Evolutionary conservation across 2,888 invertebrate genomes (phyloP).

Genomic region (Dasypolia templi): DNA sequence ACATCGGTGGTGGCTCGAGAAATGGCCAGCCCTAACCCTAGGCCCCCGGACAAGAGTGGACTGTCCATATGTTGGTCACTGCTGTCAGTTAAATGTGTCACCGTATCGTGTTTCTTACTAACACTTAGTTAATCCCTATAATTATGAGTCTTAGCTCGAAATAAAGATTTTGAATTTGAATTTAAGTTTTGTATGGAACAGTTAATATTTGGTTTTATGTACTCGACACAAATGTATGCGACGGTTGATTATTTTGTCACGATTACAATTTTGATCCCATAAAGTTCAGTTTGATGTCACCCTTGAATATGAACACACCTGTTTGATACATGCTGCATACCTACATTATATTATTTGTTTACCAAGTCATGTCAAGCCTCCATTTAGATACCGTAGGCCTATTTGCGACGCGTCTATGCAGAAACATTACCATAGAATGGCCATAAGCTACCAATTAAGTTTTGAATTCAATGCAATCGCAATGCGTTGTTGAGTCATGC

Average conservation of each 20-base stretch:
- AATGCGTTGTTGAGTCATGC: conserved; percentile 44
- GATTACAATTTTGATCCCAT: neutral
- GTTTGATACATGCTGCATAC: neutral
- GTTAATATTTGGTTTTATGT: neutral
- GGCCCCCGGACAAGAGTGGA: too few relatives aligned
- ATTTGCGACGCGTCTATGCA: conserved; percentile 26
- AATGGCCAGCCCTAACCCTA: too few relatives aligned
- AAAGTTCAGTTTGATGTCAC: neutral
- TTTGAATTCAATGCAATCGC: conserved; percentile 52
- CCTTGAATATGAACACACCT: neutral
- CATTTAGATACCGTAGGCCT: conserved; percentile 21
- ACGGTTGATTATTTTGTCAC: neutral
- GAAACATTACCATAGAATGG: conserved; percentile 61
- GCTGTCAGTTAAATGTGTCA: too few relatives aligned
- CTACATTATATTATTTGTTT: neutral
- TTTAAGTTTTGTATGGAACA: neutral
- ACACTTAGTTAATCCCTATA: too few relatives aligned
- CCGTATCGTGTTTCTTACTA: too few relatives aligned
- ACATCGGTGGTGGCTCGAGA: too few relatives aligned
- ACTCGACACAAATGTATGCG: too few relatives aligned
- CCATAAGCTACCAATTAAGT: conserved; percentile 51
- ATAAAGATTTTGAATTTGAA: too few relatives aligned
- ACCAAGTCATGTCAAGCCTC: conserved; percentile 14
- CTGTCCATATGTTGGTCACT: too few relatives aligned
- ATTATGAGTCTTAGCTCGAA: too few relatives aligned